phyloP scores from a whole-genome alignment of 2,113 vertebrate genomes.

The Hyperoodon ampullatus region DNA sequence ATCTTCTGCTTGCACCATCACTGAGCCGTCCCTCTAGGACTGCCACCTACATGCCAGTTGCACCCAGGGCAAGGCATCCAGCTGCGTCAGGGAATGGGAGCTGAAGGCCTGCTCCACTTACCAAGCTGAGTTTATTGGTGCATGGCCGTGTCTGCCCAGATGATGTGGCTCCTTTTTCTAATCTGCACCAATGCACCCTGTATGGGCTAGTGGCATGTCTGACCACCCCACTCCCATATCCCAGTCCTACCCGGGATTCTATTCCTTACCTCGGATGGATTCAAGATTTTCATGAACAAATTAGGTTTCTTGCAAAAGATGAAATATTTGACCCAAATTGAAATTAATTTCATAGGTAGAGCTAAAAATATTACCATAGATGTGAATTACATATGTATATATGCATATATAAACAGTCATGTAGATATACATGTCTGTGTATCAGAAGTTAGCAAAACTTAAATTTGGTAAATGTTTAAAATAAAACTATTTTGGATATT shows the following conservation, averaged over 20 bases:
- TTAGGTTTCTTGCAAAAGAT: neutral
- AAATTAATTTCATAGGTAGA: conserved; percentile 27
- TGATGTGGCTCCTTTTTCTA: neutral
- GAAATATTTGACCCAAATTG: neutral
- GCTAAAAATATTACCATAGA: neutral
- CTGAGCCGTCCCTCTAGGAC: neutral
- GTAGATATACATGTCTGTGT: neutral
- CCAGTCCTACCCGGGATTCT: neutral
- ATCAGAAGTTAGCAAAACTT: conserved; percentile 12
- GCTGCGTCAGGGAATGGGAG: neutral
- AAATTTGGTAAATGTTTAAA: conserved; percentile 41
- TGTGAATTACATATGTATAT: neutral
- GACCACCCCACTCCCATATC: neutral
- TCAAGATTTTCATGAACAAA: neutral
- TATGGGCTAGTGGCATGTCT: neutral
- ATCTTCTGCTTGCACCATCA: neutral
- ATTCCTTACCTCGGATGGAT: neutral
- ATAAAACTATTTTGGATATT: conserved; percentile 18
- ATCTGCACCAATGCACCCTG: neutral
- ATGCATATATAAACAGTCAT: neutral
- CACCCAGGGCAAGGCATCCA: neutral
- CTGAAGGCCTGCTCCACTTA: neutral
- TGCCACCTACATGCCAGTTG: neutral
- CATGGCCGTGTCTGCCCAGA: neutral
- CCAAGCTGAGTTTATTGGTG: neutral